phyloP scores from a whole-genome alignment of 2,113 vertebrate species.

The Cyanoramphus novaezelandiae region DNA sequence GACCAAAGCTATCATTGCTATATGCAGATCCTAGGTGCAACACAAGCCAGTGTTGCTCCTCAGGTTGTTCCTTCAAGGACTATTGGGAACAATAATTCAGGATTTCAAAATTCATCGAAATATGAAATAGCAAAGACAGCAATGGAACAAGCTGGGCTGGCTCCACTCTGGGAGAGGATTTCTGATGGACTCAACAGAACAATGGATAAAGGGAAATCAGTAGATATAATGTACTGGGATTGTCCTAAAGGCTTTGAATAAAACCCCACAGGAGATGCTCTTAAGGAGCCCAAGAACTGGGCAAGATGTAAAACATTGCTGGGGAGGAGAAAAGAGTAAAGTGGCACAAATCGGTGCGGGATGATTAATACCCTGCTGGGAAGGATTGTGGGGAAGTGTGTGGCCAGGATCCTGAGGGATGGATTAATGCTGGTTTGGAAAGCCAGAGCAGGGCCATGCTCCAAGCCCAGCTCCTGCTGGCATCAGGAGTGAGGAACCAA shows the following conservation, averaged over 20 bases:
- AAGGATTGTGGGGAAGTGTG: background rate
- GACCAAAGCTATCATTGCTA: background rate
- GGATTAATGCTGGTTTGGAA: background rate
- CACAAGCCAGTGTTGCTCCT: background rate
- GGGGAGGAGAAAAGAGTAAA: background rate
- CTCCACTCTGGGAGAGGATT: background rate
- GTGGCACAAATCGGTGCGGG: background rate
- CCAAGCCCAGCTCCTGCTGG: background rate
- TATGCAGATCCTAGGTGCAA: background rate
- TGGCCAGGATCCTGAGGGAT: too few species aligned
- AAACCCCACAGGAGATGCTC: background rate
- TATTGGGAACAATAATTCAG: background rate
- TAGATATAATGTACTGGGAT: slow-evolving; percentile 20
- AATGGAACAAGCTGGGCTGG: background rate
- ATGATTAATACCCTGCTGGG: background rate
- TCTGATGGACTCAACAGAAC: slow-evolving; percentile 31
- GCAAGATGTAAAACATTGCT: background rate
- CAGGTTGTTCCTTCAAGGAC: background rate
- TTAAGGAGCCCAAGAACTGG: slow-evolving; percentile 15
- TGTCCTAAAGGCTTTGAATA: slow-evolving; percentile 47
- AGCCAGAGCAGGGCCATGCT: accelerated
- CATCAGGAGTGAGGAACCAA: accelerated
- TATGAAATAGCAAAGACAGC: background rate
- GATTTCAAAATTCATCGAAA: slow-evolving; percentile 34
- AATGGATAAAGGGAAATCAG: slow-evolving; percentile 43